Evolutionary conservation across 2,113 vertebrate genomes (phyloP), one percentile per base, ranked within the genome.

Genomic region (Ctenodactylus gundi): DNA sequence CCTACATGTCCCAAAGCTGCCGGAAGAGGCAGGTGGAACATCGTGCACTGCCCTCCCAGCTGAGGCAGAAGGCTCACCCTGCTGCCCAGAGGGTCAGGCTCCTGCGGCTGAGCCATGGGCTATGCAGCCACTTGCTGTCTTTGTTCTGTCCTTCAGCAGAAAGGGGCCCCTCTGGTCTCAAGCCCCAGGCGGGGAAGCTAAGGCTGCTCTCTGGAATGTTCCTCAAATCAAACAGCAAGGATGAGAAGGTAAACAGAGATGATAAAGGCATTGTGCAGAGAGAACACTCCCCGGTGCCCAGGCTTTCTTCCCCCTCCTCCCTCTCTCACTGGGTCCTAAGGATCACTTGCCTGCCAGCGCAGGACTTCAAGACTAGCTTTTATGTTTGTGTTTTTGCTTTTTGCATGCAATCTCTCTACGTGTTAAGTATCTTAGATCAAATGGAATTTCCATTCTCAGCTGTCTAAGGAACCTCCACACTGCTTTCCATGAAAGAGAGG

Each of bases 141-240:
- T 46, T 41, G 12, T 68, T 53, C 60, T 93, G 65, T 36, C 25
- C 4, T 18, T 6, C 51, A 65, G 93, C 41, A 23, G 34, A 89
- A 76, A 89, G 58, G 57, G 93, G 31, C 39, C 81, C 53, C 41
- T 86, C 34, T 0, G 41, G 51, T 20, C 29, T 23, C 53, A 60
- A 64, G 51, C 92, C 67, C 57, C 23, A 36, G 29, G 46, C 80
- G 58, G 62, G 29, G 85, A 84, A 95, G 82, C 92, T 93, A 95
- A 95, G 95, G 95, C 91, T 87, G 96, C 95, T 85, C 60, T 25
- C 55, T 90, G 95, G 96, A 97, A 97, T 97, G 96, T 77, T 93
- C 72, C 92, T 85, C 90, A 90, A 88, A 93, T 78, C 67, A 89
- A 92, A 95, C 51, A 96, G 75, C 15, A 27, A 39, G 68, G 53